Base-by-base conservation (phyloP, 2,797 vertebrate species). In the Tiaroga cobitis region DNA sequence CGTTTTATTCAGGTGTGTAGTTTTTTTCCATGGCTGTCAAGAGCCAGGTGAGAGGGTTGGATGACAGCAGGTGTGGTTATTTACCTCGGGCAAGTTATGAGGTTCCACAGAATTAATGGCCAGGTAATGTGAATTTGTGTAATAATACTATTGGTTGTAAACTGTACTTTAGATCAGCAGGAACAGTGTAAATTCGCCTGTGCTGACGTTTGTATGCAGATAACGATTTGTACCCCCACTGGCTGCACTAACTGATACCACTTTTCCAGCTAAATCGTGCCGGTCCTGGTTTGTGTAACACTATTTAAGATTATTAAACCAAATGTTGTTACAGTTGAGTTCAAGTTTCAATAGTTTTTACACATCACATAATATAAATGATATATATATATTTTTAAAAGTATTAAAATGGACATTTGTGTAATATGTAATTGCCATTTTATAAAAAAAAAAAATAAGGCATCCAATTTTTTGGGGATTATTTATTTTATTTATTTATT, bases 11-110 rank as follows among this genome's bases (percentile, higher is more conserved):
- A 29, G 72, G 24, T 83, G 72, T 65, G 59, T 37, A 26, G 19
- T 19, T 65, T 74, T 46, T 8, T 70, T 18, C 63, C 63, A 65
- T 32, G 29, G 26, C 26, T 32, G 61, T 65, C 61, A 65, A 65
- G 46, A 69, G 46, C 21, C 11, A 19, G 46, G 46, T 34, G 54
- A 77, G 15, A 69, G 19, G 34, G 68, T 59, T 70, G 73, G 10
- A 68, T 75, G 73, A 54, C 43, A 76, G 43, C 59, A 83, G 82
- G 82, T 83, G 82, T 77, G 82, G n/a, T 29, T 59, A 19, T 59
- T 72, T 19, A 82, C 81, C 41, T n/a, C 29, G 18, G 81, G 72
- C 56, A 10, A 51, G 21, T 63, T 49, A 74, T 73, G 41, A 43
- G 21, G 18, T 73, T 82, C 32, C 37, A 59, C 18, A 21, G 10